Evolutionary conservation across 2,888 invertebrate species (phyloP).

Genomic region (Rhyacophila evoluta): DNA sequence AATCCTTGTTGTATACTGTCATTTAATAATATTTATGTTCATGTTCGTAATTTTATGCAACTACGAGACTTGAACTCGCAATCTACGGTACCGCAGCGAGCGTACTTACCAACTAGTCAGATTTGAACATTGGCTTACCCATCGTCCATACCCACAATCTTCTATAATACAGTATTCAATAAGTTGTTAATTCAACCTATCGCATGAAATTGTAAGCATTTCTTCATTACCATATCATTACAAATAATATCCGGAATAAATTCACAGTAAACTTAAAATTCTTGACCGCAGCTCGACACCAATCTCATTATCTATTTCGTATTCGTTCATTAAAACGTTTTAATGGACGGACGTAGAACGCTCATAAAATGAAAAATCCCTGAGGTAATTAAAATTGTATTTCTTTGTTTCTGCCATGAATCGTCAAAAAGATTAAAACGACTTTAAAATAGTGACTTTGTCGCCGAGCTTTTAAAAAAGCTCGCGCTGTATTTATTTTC

Average conservation of each 20-base stretch:
- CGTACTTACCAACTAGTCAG: too few species aligned
- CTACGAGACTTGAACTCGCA: too few species aligned
- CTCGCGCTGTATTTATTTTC: too few species aligned
- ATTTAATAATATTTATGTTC: too few species aligned
- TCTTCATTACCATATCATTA: background rate
- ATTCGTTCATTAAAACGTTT: background rate
- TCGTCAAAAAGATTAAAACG: background rate
- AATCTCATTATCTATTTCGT: constrained; percentile 1
- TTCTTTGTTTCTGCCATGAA: background rate
- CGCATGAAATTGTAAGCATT: background rate
- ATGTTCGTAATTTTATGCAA: too few species aligned
- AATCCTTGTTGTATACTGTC: too few species aligned
- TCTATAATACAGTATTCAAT: too few species aligned
- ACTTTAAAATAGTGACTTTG: background rate
- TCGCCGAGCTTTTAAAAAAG: background rate
- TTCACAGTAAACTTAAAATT: background rate
- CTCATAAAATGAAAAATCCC: background rate
- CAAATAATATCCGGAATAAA: background rate
- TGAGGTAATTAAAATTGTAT: background rate
- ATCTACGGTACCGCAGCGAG: too few species aligned
- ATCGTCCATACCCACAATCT: too few species aligned
- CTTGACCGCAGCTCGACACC: background rate
- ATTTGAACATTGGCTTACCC: too few species aligned
- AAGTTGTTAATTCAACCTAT: too few species aligned
- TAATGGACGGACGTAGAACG: background rate